Percentiles rank a stretch among this genome's conserved stretches.
Evolutionary conservation across 2,797 vertebrate genomes (phyloP).

Genomic region (Acanthopagrus latus): DNA sequence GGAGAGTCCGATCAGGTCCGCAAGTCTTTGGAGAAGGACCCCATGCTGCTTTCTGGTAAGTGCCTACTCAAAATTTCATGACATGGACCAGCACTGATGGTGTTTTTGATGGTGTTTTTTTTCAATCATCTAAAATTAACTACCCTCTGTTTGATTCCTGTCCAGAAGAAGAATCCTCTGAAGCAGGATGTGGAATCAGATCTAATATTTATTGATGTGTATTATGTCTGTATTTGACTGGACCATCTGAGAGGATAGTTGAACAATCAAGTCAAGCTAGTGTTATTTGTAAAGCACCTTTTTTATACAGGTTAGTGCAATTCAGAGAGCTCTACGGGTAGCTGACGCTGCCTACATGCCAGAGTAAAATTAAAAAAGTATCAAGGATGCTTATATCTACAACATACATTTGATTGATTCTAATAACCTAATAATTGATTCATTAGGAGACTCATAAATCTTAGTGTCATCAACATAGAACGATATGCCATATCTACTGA

Average conservation of each 20-base stretch:
- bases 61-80: background rate
- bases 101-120: background rate
- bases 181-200: slow-evolving; percentile 1
- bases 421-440: no score
- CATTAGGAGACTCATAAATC: background rate
- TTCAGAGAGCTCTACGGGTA: background rate
- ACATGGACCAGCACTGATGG: background rate
- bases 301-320: background rate
- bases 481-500: background rate
- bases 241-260: background rate
- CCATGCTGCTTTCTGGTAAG: slow-evolving; percentile 96
- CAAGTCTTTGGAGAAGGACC: slow-evolving; percentile 94
- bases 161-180: background rate
- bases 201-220: background rate
- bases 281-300: background rate
- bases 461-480: slow-evolving; percentile 13
- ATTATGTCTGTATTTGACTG: background rate
- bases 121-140: background rate
- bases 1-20: slow-evolving; percentile 97
- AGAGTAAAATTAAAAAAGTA: no score
- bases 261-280: background rate
- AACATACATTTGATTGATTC: background rate
- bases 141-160: background rate
- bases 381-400: background rate
- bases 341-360: no score